These are phyloP conservation scores for Conchocele bisecta DNA, from an alignment of 2,888 invertebrate species.

Conservation along the genomic window DNA sequence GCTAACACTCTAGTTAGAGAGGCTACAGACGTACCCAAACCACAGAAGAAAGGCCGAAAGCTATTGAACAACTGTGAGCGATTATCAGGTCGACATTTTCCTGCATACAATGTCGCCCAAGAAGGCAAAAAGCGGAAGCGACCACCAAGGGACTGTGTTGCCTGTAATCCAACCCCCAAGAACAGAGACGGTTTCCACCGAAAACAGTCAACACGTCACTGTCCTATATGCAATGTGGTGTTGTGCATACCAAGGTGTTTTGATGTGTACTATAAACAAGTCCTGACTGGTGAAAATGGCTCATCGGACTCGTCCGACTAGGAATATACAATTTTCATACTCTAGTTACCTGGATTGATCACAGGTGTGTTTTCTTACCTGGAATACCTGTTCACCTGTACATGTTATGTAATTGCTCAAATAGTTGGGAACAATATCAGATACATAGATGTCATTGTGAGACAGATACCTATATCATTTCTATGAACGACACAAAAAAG, in stretches of 20 bases:
- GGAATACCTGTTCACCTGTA: too few relatives aligned
- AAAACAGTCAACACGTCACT: background rate
- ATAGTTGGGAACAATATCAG: too few relatives aligned
- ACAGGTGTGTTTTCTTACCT: too few relatives aligned
- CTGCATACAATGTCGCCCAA: background rate
- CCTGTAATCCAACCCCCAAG: slow-evolving; percentile 3
- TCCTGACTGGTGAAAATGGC: slow-evolving; percentile 1
- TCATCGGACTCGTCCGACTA: too few relatives aligned
- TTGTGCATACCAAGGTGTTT: slow-evolving; percentile 4
- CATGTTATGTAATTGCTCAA: too few relatives aligned
- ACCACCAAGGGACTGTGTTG: slow-evolving; percentile 9
- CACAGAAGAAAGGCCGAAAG: background rate
- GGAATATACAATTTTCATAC: too few relatives aligned
- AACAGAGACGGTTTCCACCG: background rate
- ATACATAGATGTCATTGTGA: too few relatives aligned
- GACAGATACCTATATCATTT: too few relatives aligned
- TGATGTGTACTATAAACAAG: background rate
- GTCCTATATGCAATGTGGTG: slow-evolving; percentile 5
- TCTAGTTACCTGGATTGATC: too few relatives aligned
- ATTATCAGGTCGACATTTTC: slow-evolving; percentile 8
- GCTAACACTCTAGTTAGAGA: background rate
- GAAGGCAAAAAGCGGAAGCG: slow-evolving; percentile 5
- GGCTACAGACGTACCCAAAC: background rate
- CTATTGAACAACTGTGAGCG: background rate
- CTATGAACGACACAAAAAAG: too few relatives aligned